Conservation (phyloP, 2,113 vertebrate genomes). For the Gymnobelideus leadbeateri region DNA sequence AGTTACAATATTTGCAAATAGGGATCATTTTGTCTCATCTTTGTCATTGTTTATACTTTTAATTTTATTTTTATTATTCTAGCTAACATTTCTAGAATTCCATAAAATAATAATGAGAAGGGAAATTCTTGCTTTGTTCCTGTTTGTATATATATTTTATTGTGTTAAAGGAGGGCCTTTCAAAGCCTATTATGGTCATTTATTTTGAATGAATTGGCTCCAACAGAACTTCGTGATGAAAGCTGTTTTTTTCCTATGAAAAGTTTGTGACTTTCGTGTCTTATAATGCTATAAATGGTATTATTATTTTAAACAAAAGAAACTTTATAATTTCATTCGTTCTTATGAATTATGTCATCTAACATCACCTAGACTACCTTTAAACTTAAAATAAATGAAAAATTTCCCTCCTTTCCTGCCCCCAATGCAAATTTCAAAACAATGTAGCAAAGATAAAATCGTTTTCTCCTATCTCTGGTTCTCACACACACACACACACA, state of each 20-base stretch:
- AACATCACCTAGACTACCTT: background rate
- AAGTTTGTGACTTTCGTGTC: background rate
- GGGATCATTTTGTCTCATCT: background rate
- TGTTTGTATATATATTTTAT: background rate
- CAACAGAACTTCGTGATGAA: background rate
- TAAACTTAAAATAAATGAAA: background rate
- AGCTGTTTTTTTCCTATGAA: background rate
- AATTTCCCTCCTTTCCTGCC: background rate
- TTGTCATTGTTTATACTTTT: background rate
- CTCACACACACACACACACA: no score
- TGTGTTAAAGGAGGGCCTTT: background rate
- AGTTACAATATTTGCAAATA: background rate
- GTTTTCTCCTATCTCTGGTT: background rate
- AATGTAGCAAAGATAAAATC: background rate
- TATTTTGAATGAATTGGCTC: background rate
- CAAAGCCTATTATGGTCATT: background rate
- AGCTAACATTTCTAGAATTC: background rate
- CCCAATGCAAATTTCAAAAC: background rate
- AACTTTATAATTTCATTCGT: background rate
- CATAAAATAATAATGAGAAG: background rate
- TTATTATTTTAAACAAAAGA: background rate
- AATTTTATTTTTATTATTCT: background rate
- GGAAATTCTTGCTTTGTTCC: background rate
- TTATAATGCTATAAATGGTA: background rate
- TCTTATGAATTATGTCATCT: background rate